A percentile compares a stretch with the other conserved stretches of the same genome.
Conservation (phyloP, 2,888 invertebrate species). For the Hemithea aestivaria region DNA sequence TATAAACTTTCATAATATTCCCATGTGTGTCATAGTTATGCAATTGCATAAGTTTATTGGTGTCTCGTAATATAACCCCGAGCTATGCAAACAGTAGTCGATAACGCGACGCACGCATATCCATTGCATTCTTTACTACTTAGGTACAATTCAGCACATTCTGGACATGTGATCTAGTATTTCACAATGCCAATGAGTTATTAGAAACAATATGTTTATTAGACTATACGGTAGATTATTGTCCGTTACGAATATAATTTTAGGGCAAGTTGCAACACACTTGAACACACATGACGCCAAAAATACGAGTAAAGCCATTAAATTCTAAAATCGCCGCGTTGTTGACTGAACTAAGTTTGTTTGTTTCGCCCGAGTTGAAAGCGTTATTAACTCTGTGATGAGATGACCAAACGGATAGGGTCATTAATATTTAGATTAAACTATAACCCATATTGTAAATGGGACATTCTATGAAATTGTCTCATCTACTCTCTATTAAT, state of each 20-base stretch:
- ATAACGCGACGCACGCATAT: slow-evolving; percentile 9
- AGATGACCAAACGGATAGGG: too few relatives aligned
- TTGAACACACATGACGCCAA: slow-evolving; percentile 28
- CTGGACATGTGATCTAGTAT: slow-evolving; percentile 9
- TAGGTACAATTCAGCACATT: slow-evolving; percentile 27
- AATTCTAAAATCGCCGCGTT: slow-evolving; percentile 35
- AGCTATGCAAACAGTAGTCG: slow-evolving; percentile 21
- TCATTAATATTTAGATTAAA: too few relatives aligned
- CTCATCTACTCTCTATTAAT: too few relatives aligned
- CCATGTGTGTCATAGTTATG: slow-evolving; percentile 12
- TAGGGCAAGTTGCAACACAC: slow-evolving; percentile 4
- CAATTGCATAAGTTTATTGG: slow-evolving; percentile 15
- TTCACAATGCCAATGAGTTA: too few relatives aligned
- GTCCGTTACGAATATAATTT: too few relatives aligned
- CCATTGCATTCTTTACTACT: slow-evolving; percentile 50
- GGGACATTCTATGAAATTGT: too few relatives aligned
- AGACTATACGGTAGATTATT: too few relatives aligned
- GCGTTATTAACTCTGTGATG: slow-evolving; percentile 33
- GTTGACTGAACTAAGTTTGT: slow-evolving; percentile 39
- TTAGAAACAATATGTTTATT: too few relatives aligned
- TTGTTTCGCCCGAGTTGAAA: slow-evolving; percentile 37
- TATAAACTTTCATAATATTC: slow-evolving; percentile 8
- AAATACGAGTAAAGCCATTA: slow-evolving; percentile 29
- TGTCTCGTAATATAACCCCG: slow-evolving; percentile 30
- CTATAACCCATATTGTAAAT: too few relatives aligned